A percentile compares a stretch with the other conserved stretches of the same genome.
Evolutionary conservation across 2,888 invertebrate genomes (phyloP).

Genomic region (Perizoma flavofasciatum): DNA sequence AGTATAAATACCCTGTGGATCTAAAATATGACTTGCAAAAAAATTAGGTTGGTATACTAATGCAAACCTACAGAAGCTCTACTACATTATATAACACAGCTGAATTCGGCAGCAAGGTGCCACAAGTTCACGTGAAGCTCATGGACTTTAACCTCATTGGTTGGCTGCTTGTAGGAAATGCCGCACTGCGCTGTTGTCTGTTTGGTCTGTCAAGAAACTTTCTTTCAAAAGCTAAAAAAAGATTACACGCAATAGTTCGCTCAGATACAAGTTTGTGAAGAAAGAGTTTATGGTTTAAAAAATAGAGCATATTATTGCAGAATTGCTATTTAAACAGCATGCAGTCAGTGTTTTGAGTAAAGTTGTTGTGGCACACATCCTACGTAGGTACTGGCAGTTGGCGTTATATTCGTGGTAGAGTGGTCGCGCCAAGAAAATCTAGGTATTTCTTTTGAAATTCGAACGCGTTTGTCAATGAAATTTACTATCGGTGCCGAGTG

Average conservation of each 20-base stretch:
- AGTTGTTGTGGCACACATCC: neutral
- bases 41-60: no score
- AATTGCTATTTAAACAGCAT: neutral
- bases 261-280: conserved; percentile 17
- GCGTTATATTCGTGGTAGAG: conserved; percentile 33
- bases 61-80: no score
- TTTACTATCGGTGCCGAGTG: neutral
- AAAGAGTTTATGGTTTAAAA: conserved; percentile 22
- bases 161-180: conserved; percentile 26
- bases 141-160: conserved; percentile 36
- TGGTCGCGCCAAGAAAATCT: conserved; percentile 36
- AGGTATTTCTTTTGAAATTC: conserved; percentile 7
- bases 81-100: no score
- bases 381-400: conserved; percentile 34
- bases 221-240: conserved; percentile 31
- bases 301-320: conserved; percentile 40
- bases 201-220: conserved; percentile 31
- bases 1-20: no score
- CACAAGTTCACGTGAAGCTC: conserved; percentile 26
- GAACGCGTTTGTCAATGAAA: conserved; percentile 7
- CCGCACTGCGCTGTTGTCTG: conserved; percentile 48
- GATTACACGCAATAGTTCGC: conserved; percentile 2
- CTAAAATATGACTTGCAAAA: no score
- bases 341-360: conserved; percentile 25
- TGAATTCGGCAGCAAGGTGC: no score